Conservation (phyloP, 2,888 invertebrate genomes). For the Thelaira solivaga region DNA sequence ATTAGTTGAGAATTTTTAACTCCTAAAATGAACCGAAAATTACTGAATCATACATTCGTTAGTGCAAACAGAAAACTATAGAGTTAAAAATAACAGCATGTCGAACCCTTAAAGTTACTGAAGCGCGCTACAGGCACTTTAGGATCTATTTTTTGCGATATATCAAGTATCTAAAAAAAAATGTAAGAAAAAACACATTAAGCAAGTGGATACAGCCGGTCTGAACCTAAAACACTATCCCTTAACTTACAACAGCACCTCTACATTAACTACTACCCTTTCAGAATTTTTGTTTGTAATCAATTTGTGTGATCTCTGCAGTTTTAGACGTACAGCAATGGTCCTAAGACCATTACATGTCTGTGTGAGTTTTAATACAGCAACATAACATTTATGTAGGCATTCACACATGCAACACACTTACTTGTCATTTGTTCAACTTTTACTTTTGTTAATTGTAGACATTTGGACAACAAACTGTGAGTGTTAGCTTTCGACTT, state of each 20-base stretch:
- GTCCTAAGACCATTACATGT: background rate
- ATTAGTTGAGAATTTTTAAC: no score
- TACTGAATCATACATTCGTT: no score
- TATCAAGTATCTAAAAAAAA: no score
- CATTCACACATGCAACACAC: background rate
- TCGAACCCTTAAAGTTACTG: no score
- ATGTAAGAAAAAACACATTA: no score
- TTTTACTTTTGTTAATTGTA: conserved; percentile 56
- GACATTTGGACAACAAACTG: conserved; percentile 63
- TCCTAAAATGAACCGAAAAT: no score
- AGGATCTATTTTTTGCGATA: no score
- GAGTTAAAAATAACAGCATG: no score
- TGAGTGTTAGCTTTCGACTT: conserved; percentile 48
- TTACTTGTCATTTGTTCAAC: conserved; percentile 39
- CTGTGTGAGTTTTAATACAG: background rate
- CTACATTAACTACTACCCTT: background rate
- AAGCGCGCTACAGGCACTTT: no score
- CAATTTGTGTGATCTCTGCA: background rate
- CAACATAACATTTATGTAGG: background rate
- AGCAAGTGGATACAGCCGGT: no score
- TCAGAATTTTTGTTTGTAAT: background rate
- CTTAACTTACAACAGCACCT: background rate
- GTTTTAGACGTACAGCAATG: background rate
- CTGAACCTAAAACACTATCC: background rate
- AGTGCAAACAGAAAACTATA: no score